Percentiles rank a stretch among this genome's conserved stretches.
Conservation (phyloP, 1,140 invertebrate species). For the Thereuonema tuberculata region DNA sequence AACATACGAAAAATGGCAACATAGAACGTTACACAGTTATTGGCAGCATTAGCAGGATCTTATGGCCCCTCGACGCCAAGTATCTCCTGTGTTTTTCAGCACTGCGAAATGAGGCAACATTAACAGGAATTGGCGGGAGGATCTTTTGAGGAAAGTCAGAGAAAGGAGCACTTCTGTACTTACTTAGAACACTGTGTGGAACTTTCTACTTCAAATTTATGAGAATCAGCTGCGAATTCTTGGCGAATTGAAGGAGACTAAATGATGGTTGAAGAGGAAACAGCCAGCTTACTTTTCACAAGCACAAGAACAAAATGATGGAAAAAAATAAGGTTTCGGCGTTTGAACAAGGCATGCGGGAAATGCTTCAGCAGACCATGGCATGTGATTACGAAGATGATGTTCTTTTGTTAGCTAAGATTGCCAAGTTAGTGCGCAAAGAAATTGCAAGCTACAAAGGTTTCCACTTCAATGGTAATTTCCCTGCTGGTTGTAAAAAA, state of each 20-base stretch:
- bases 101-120: constrained; percentile 6
- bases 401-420: too few relatives aligned
- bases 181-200: background rate
- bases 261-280: background rate
- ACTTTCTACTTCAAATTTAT: constrained; percentile 8
- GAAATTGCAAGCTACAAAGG: constrained; percentile 1
- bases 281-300: constrained; percentile 1
- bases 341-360: constrained; percentile 8
- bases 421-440: constrained; percentile 3
- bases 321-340: constrained; percentile 5
- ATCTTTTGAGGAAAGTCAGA: constrained; percentile 8
- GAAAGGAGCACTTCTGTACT: constrained; percentile 2
- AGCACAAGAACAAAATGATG: constrained; percentile 10
- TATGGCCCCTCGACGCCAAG: constrained; percentile 7
- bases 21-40: background rate
- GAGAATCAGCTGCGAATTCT: background rate
- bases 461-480: constrained; percentile 9
- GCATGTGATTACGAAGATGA: background rate
- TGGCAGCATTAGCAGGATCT: constrained; percentile 8
- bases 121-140: constrained; percentile 1
- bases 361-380: constrained; percentile 2
- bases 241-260: background rate
- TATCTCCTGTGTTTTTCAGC: constrained; percentile 5
- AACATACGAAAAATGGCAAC: background rate
- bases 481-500: constrained; percentile 4